Conservation (phyloP, 1,140 invertebrate genomes). For the Drosophila azteca region DNA sequence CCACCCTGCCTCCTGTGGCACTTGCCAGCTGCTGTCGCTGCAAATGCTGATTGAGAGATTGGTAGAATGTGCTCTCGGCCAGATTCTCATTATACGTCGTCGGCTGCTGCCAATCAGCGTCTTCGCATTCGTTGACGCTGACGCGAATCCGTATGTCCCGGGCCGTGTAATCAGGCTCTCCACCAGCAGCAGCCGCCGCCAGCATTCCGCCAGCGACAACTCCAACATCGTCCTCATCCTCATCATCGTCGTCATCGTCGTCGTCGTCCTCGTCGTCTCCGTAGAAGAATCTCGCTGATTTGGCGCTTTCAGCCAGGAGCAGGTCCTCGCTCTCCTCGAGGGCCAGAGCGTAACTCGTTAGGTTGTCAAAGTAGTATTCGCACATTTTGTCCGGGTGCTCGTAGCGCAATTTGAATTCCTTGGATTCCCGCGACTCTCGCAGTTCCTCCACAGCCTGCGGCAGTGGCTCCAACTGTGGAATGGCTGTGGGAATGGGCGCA, state of each 20-base stretch:
- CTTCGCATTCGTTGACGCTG: constrained; percentile 69
- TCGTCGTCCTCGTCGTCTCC: constrained; percentile 43
- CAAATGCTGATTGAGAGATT: constrained; percentile 81
- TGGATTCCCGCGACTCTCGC: constrained; percentile 3
- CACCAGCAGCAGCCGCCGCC: constrained; percentile 4
- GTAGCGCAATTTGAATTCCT: constrained; percentile 67
- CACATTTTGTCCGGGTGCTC: constrained; percentile 83
- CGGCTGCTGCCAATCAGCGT: constrained; percentile 68
- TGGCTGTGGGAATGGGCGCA: too few species aligned
- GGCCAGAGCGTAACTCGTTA: constrained; percentile 63
- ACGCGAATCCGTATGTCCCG: constrained; percentile 72
- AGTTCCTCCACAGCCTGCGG: constrained; percentile 12
- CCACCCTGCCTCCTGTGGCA: neutral
- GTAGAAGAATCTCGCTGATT: constrained; percentile 61
- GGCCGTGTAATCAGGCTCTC: constrained; percentile 53
- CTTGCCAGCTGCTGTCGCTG: constrained; percentile 57
- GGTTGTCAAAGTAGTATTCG: constrained; percentile 79
- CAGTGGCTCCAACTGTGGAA: too few species aligned
- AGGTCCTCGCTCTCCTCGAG: constrained; percentile 70
- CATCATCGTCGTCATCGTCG: constrained; percentile 19
- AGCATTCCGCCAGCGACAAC: neutral
- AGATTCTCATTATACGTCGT: constrained; percentile 77
- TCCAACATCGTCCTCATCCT: constrained; percentile 6
- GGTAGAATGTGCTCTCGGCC: constrained; percentile 81
- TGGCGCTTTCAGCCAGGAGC: constrained; percentile 69